These are phyloP conservation scores for Aurelia sp. DNA, from an alignment of 30 jellyfish, hydroid and myxozoan species.

Conservation along the genomic window DNA sequence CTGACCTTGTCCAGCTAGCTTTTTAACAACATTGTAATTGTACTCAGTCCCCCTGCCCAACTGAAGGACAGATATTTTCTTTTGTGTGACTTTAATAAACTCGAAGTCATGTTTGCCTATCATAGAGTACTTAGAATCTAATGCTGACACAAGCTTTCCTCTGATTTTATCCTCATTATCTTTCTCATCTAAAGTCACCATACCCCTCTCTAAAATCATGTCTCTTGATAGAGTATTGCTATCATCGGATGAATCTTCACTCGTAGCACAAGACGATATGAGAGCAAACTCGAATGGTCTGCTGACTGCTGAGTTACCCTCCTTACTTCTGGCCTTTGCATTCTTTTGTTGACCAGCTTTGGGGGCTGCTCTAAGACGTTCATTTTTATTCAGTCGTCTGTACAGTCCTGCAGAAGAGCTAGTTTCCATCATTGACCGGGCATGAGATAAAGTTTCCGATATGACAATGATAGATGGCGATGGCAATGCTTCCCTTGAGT, in stretches of 20 bases:
- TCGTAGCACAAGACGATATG: neutral
- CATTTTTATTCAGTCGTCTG: constrained; percentile 23
- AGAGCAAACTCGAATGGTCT: constrained; percentile 37
- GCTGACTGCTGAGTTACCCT: constrained; percentile 25
- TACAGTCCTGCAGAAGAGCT: constrained; percentile 44
- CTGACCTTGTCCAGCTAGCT: constrained; percentile 45
- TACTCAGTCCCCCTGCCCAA: constrained; percentile 45
- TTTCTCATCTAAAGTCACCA: constrained; percentile 15
- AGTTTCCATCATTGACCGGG: neutral
- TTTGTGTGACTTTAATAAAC: constrained; percentile 30
- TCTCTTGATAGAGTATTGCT: constrained; percentile 22
- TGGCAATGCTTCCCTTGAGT: neutral
- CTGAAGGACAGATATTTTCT: constrained; percentile 24
- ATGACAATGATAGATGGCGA: neutral
- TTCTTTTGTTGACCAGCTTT: neutral
- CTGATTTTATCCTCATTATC: constrained; percentile 36
- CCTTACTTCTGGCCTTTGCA: neutral
- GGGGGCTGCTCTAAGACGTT: constrained; percentile 18
- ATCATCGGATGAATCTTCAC: neutral
- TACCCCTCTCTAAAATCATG: constrained; percentile 43
- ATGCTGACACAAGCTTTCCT: constrained; percentile 26
- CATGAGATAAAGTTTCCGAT: neutral
- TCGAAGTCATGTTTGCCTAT: constrained; percentile 22
- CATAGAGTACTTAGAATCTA: constrained; percentile 20
- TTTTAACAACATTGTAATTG: constrained; percentile 30